These are phyloP conservation scores for Neomonachus schauinslandi DNA, from an alignment of 2,113 vertebrate species.

Conservation along the genomic window DNA sequence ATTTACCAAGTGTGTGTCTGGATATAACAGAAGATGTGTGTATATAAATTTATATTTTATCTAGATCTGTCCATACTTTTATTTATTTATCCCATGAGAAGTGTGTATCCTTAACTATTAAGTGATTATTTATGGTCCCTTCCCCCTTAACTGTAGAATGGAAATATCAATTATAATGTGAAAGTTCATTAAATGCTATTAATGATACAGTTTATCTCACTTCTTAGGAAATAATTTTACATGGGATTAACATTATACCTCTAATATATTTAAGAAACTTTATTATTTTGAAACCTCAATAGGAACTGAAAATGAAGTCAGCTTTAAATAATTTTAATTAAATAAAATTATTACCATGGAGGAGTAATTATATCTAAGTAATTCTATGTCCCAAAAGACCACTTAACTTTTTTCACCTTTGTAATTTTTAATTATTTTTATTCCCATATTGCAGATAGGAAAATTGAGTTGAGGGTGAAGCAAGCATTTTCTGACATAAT, in stretches of 20 bases:
- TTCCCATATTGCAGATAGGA: slow-evolving; percentile 52
- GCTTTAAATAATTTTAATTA: slow-evolving; percentile 68
- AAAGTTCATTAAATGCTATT: slow-evolving; percentile 62
- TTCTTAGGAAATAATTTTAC: slow-evolving; percentile 58
- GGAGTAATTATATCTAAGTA: slow-evolving; percentile 40
- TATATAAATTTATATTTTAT: background rate
- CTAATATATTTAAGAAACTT: slow-evolving; percentile 56
- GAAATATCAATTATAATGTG: slow-evolving; percentile 45
- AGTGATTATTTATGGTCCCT: slow-evolving; percentile 20
- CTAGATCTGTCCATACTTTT: background rate
- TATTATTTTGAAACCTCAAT: slow-evolving; percentile 59
- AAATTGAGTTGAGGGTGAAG: slow-evolving; percentile 31
- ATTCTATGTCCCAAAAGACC: background rate
- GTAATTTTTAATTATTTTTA: slow-evolving; percentile 50
- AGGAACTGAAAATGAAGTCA: slow-evolving; percentile 58
- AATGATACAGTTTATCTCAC: slow-evolving; percentile 49
- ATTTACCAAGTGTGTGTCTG: background rate
- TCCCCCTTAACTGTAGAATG: background rate
- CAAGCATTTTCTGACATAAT: slow-evolving; percentile 30
- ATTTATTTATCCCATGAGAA: background rate
- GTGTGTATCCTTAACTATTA: background rate
- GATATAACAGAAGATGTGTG: background rate
- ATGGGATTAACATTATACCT: background rate
- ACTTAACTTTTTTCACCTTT: slow-evolving; percentile 26
- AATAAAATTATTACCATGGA: slow-evolving; percentile 56